Base-by-base conservation (phyloP, 2,888 invertebrate species). In the Tetheella fluctuosa region DNA sequence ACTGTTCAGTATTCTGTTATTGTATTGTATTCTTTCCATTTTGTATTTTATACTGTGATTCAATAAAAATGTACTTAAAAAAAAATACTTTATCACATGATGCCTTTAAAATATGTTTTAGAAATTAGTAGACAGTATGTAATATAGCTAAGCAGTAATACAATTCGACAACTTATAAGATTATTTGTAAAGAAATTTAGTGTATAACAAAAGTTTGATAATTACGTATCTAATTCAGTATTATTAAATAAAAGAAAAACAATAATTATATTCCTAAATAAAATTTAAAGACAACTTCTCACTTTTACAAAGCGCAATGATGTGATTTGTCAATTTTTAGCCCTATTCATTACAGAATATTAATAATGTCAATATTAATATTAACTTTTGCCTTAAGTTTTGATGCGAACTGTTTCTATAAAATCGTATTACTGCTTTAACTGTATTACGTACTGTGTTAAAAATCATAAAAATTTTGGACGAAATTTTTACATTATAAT, bases 71-170 rank as follows among this genome's bases (percentile, higher is more conserved):
- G 65, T 65, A 69, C 65, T 64, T 69, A 68, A 65, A 60, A n/a
- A n/a, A n/a, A n/a, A 63, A 68, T 66, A 23, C 65, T 68, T 67
- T 68, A 68, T 68, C 66, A 67, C 66, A 60, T 25, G 69, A 64
- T 68, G 70, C 68, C 70, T 70, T 62, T 68, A n/a, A n/a, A 63
- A 55, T 58, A 60, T 59, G 30, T 48, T 59, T 59, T 54, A 56
- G 13, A 48, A 48, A 48, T 20, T 48, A 48, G 2, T 48, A 20
- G 2, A n/a, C 48, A 48, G 48, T 17, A 48, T 48, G 5, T 17
- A 15, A 3, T 15, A n/a, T 17, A 48, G 48, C 20, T 48, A 20
- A n/a, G 48, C 17, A 20, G 48, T 48, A 48, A 20, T 48, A 10
- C 48, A 48, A 48, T 48, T 48, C 2, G 10, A 48, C 7, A 42